Evolutionary conservation across 2,888 invertebrate species (phyloP).

Genomic region (Drosophila pullipes): DNA sequence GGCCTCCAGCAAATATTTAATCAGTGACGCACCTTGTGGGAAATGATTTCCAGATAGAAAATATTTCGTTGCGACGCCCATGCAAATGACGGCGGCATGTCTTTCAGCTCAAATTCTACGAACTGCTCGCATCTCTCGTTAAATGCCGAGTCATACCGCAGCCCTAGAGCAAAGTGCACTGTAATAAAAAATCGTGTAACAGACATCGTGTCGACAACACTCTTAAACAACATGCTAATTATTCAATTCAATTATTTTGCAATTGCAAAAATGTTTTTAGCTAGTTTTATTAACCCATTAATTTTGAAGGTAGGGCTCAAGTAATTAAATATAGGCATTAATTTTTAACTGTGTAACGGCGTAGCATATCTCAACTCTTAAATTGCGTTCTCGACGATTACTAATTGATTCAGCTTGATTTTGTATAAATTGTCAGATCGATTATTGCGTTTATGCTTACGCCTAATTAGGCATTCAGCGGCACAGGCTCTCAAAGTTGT

Average conservation of each 20-base stretch:
- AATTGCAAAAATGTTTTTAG: background rate
- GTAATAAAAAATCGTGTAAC: background rate
- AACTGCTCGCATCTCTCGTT: conserved; percentile 26
- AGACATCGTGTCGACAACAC: background rate
- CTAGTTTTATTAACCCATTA: background rate
- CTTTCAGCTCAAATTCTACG: conserved; percentile 58
- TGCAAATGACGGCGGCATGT: conserved; percentile 59
- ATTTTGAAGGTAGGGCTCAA: background rate
- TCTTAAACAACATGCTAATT: background rate
- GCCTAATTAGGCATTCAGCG: conserved; percentile 56
- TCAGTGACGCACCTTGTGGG: conserved; percentile 81
- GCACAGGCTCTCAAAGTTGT: conserved; percentile 16
- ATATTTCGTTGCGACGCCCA: conserved; percentile 26
- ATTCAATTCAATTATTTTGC: background rate
- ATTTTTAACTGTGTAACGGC: background rate
- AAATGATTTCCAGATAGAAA: conserved; percentile 34
- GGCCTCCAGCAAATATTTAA: conserved; percentile 68
- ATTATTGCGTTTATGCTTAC: conserved; percentile 43
- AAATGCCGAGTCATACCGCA: conserved; percentile 56
- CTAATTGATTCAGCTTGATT: conserved; percentile 66
- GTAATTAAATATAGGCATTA: background rate
- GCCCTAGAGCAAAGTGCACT: background rate
- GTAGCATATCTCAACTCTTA: background rate
- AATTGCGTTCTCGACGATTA: conserved; percentile 2
- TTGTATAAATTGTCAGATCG: conserved; percentile 55